Evolutionary conservation across 2,888 invertebrate genomes (phyloP).

Genomic region (Melinopterus prodromus): DNA sequence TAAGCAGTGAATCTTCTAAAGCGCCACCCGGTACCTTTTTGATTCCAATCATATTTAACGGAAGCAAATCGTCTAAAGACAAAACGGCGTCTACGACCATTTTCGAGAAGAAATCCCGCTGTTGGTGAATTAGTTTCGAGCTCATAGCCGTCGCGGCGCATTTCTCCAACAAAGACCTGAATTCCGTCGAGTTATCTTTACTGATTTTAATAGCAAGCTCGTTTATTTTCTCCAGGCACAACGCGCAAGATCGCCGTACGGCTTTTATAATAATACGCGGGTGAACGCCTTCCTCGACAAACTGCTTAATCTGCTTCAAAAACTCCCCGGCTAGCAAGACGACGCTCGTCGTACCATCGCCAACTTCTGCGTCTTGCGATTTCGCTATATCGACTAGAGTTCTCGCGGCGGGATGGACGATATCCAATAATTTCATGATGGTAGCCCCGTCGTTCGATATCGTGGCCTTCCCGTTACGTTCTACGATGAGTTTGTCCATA

Average conservation of each 20-base stretch:
- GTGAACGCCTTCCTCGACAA: conserved; percentile 96
- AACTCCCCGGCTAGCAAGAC: conserved; percentile 96
- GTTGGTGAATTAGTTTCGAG: conserved; percentile 95
- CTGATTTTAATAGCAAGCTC: conserved; percentile 84
- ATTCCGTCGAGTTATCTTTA: conserved; percentile 68
- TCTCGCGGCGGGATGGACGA: conserved; percentile 98
- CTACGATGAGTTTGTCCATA: conserved; percentile 98
- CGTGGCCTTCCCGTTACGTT: conserved; percentile 87
- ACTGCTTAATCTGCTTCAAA: conserved; percentile 92
- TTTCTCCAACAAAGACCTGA: conserved; percentile 75
- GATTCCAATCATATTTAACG: conserved; percentile 98
- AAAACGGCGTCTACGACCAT: conserved; percentile 99
- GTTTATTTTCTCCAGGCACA: conserved; percentile 84
- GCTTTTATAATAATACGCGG: conserved; percentile 93
- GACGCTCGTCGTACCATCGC: conserved; percentile 98
- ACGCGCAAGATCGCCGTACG: conserved; percentile 81
- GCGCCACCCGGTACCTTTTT: conserved; percentile 88
- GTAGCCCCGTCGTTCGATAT: conserved; percentile 99
- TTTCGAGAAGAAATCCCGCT: conserved; percentile 93
- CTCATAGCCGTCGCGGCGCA: conserved; percentile 98
- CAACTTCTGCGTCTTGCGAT: conserved; percentile 99
- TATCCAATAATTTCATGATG: conserved; percentile 96
- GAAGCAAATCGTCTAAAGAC: conserved; percentile 86
- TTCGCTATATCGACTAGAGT: conserved; percentile 98
- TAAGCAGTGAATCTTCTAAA: conserved; percentile 86